These are phyloP conservation scores for Tipula helvola DNA, from an alignment of 2,888 invertebrate genomes.

Conservation along the genomic window DNA sequence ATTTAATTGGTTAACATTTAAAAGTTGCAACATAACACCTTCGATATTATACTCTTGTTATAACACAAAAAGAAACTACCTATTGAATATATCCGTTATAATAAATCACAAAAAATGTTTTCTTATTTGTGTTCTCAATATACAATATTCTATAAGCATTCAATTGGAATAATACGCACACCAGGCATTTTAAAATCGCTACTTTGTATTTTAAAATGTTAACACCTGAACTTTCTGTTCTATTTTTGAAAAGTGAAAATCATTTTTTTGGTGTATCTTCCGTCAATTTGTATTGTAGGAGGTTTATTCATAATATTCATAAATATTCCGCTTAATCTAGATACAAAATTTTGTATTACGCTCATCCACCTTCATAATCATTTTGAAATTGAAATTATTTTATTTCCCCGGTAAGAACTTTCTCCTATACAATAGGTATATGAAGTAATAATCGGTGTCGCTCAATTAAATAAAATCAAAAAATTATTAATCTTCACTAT, in stretches of 20 bases:
- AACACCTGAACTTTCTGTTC: neutral
- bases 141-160: neutral
- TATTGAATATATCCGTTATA: too few species aligned
- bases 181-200: neutral
- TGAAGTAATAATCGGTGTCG: neutral
- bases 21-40: too few species aligned
- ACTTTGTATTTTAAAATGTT: neutral
- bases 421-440: neutral
- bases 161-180: neutral
- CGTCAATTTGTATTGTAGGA: too few species aligned
- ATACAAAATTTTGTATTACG: neutral
- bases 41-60: too few species aligned
- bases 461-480: neutral
- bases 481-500: neutral
- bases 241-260: neutral
- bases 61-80: too few species aligned
- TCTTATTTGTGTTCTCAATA: too few species aligned
- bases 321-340: neutral
- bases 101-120: too few species aligned
- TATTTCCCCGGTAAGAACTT: neutral
- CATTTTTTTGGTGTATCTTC: neutral
- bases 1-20: too few species aligned
- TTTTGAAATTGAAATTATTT: neutral
- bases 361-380: neutral
- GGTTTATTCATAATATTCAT: neutral